phyloP scores from a whole-genome alignment of 2,797 vertebrate genomes.

The Nyctibius grandis region DNA sequence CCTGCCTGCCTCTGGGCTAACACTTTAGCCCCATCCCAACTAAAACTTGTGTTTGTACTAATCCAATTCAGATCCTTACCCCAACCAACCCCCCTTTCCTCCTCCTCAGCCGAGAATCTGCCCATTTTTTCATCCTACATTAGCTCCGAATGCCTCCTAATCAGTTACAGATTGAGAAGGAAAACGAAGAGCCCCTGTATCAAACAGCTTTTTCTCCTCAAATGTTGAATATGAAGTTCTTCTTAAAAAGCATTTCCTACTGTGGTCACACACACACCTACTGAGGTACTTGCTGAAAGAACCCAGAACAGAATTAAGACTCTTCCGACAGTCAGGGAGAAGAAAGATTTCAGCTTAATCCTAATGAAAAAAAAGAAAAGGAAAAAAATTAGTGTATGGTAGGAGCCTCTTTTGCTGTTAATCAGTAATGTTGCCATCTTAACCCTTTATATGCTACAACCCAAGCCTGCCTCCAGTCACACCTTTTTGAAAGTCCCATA shows the following conservation, averaged over 20 bases:
- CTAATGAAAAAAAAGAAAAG: not conserved
- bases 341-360: slow-evolving; percentile 8
- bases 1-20: not conserved
- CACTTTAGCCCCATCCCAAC: not conserved
- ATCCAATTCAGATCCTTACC: slow-evolving; percentile 15
- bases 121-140: slow-evolving; percentile 30
- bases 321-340: not conserved
- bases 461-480: not conserved
- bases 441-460: not conserved
- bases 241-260: not conserved
- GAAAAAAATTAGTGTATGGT: not conserved
- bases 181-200: not conserved
- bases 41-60: not conserved
- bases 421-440: not conserved
- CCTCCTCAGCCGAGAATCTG: not conserved
- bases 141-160: slow-evolving; percentile 41
- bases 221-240: slow-evolving; percentile 25
- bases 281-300: not conserved
- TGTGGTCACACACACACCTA: not conserved
- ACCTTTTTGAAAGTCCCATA: not conserved
- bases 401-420: not conserved
- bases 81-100: not conserved
- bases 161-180: slow-evolving; percentile 54
- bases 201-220: slow-evolving; percentile 40
- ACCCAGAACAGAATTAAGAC: not conserved